Conservation (phyloP, 2,113 vertebrate species). For the Stigmatopora nigra region DNA sequence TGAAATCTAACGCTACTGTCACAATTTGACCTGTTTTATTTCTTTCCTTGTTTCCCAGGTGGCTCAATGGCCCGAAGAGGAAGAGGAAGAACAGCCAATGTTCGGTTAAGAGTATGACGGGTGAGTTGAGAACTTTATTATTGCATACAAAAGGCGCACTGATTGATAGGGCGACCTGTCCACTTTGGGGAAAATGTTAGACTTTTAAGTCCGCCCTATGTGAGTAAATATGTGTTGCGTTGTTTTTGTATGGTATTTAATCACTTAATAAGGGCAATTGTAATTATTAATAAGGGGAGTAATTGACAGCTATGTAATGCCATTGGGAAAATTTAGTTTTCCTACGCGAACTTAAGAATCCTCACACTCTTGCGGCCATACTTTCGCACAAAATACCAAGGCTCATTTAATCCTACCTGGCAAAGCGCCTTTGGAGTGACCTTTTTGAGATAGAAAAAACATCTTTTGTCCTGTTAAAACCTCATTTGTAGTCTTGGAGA, state of each 20-base stretch:
- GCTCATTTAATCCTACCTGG: not conserved
- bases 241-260: too few species aligned
- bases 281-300: too few species aligned
- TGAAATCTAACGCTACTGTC: not conserved
- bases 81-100: constrained; percentile 99
- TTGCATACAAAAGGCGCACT: too few species aligned
- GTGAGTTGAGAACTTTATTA: constrained; percentile 59
- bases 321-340: constrained; percentile 3
- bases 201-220: too few species aligned
- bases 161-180: too few species aligned
- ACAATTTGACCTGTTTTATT: not conserved
- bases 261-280: too few species aligned
- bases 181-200: too few species aligned
- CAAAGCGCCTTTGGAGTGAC: not conserved
- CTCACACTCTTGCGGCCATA: not conserved
- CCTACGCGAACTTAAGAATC: constrained; percentile 8
- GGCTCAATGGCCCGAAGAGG: constrained; percentile 95
- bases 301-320: too few species aligned
- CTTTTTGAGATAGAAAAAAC: not conserved
- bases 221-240: too few species aligned
- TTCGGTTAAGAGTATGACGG: constrained; percentile 98
- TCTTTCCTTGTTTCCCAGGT: constrained; percentile 64
- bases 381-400: not conserved
- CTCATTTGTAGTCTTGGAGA: not conserved
- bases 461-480: not conserved